Base-by-base conservation (phyloP, 2,888 invertebrate species). In the Nezara viridula region DNA sequence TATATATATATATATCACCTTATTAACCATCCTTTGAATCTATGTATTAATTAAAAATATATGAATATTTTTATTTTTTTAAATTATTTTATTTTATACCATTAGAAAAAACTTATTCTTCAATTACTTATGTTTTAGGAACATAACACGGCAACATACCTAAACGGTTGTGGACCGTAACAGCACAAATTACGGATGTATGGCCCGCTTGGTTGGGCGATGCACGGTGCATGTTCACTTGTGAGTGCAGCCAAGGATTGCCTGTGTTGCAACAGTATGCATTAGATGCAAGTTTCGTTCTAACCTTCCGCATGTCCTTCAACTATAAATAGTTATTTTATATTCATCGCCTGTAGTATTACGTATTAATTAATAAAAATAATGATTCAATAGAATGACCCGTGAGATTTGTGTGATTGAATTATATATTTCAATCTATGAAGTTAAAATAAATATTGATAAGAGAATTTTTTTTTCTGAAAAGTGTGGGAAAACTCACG, bases 241-340 rank as follows among this genome's bases (percentile, higher is more conserved):
- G 9, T 40, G n/a, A 81, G n/a, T 81, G 81, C 81, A 81, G 81
- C 44, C 40, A 81, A n/a, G 81, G 44, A 37, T 77, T 40, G 37
- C 19, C 77, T n/a, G 40, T 44, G 44, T 81, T 81, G 81, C 81
- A 44, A 44, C 81, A 12, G 5, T 44, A 12, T 81, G 81, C 81
- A 81, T 81, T 81, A 81, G 81, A 81, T 81, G 81, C 12, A 81
- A 81, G 40, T 81, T 81, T n/a, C 44, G 2, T n/a, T 14, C n/a
- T 81, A 44, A 44, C 81, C 81, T 81, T 81, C 81, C 21, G 44
- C 7, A 44, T 44, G 81, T 81, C 81, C 81, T 81, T 81, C 81
- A 44, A 44, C 81, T 81, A 81, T 81, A 81, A 44, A 81, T 81
- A 81, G 81, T 81, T 44, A 44, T 81, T 12, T 44, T 6, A 44